phyloP scores from a whole-genome alignment of 2,888 invertebrate species.

The Drosophila nr. medialis region DNA sequence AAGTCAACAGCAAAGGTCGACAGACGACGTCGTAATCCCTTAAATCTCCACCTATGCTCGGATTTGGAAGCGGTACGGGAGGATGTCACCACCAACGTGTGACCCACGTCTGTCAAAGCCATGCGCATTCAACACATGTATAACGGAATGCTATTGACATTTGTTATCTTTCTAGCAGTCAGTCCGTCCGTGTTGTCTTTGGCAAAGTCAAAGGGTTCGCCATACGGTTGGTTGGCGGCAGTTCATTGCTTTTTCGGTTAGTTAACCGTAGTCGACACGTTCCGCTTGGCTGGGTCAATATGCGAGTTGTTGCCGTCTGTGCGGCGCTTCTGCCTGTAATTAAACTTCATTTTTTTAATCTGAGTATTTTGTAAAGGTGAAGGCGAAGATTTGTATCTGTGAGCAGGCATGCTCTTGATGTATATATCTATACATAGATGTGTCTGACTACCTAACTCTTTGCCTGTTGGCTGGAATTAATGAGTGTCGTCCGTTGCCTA shows the following conservation, averaged over 20 bases:
- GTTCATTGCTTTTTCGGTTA: slow-evolving; percentile 71
- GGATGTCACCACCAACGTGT: slow-evolving; percentile 36
- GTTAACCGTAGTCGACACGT: slow-evolving; percentile 76
- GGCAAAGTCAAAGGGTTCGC: slow-evolving; percentile 68
- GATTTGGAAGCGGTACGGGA: neutral
- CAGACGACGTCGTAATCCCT: slow-evolving; percentile 19
- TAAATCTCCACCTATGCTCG: neutral
- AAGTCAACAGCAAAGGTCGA: slow-evolving; percentile 64
- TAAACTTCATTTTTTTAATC: slow-evolving; percentile 67
- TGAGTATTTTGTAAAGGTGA: slow-evolving; percentile 43
- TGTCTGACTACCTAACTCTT: slow-evolving; percentile 30
- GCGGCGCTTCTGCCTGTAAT: slow-evolving; percentile 57
- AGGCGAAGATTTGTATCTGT: slow-evolving; percentile 47
- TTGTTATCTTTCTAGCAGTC: slow-evolving; percentile 56
- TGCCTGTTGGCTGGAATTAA: slow-evolving; percentile 58
- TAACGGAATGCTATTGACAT: slow-evolving; percentile 70
- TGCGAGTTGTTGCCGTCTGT: slow-evolving; percentile 48
- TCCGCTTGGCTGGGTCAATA: slow-evolving; percentile 70
- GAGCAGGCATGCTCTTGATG: slow-evolving; percentile 1
- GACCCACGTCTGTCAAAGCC: slow-evolving; percentile 44
- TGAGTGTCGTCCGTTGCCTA: slow-evolving; percentile 63
- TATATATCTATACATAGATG: slow-evolving; percentile 7
- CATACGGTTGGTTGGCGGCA: slow-evolving; percentile 24
- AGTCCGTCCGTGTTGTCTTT: slow-evolving; percentile 32
- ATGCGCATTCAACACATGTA: slow-evolving; percentile 47